Conservation (phyloP, 2,888 invertebrate genomes). For the Dryadula phaetusa region DNA sequence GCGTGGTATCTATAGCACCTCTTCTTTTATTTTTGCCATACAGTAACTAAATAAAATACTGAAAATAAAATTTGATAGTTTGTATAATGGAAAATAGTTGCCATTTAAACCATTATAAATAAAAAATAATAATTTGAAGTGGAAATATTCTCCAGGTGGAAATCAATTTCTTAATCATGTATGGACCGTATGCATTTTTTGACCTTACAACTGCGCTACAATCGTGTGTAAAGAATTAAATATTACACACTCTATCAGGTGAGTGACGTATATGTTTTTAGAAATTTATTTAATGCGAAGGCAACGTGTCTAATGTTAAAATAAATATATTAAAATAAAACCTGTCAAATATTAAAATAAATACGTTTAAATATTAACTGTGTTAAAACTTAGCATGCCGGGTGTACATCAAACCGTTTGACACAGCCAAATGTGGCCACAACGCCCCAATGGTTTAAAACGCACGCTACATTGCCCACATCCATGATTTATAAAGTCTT, state of each 20-base stretch:
- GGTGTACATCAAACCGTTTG: constrained; percentile 51
- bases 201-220: too few relatives aligned
- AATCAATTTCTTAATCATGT: not conserved
- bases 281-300: too few relatives aligned
- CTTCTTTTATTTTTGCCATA: not conserved
- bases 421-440: constrained; percentile 60
- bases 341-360: too few relatives aligned
- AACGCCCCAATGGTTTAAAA: constrained; percentile 68
- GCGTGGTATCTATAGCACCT: not conserved
- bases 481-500: constrained; percentile 43
- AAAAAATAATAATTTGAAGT: too few relatives aligned
- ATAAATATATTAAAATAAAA: too few relatives aligned
- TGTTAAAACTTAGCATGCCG: constrained; percentile 23
- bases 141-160: too few relatives aligned
- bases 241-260: too few relatives aligned
- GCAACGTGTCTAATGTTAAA: too few relatives aligned
- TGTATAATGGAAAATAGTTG: not conserved
- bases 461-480: constrained; percentile 69
- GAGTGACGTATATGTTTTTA: too few relatives aligned
- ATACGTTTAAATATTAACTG: not conserved
- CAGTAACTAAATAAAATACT: not conserved
- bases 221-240: too few relatives aligned
- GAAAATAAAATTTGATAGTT: not conserved
- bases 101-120: too few relatives aligned
- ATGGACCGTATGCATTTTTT: too few relatives aligned